Percentiles rank a stretch among this genome's conserved stretches.
Evolutionary conservation across 2,888 invertebrate species (phyloP).

Genomic region (Clivina fossor): DNA sequence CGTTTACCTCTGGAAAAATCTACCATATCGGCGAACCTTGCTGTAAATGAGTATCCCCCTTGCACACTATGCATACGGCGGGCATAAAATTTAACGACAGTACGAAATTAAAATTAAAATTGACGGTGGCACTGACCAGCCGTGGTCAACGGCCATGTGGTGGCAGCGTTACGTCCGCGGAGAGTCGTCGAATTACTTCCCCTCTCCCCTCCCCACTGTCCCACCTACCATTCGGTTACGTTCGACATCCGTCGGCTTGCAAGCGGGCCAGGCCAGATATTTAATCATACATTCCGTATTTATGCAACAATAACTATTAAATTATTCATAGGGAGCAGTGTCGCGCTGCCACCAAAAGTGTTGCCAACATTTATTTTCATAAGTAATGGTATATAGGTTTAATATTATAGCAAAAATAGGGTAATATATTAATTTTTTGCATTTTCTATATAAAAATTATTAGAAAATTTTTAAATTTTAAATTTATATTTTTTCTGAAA

Average conservation of each 20-base stretch:
- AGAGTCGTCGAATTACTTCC: background rate
- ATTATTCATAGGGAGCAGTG: conserved; percentile 29
- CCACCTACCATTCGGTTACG: conserved; percentile 4
- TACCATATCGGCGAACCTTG: conserved; percentile 9
- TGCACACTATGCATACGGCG: conserved; percentile 21
- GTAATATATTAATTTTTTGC: no score
- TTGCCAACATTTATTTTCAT: no score
- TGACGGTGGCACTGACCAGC: conserved; percentile 17
- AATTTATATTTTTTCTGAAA: no score
- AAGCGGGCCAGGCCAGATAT: conserved; percentile 30
- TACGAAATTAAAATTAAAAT: conserved; percentile 33
- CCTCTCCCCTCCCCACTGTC: no score
- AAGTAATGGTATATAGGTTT: no score
- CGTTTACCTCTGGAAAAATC: conserved; percentile 21
- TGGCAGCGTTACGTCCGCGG: background rate
- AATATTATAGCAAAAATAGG: no score
- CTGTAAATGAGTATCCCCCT: conserved; percentile 24
- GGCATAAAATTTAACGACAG: conserved; percentile 32
- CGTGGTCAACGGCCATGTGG: conserved; percentile 7
- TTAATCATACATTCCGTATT: conserved; percentile 34
- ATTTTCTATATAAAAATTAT: no score
- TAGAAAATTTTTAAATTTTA: no score
- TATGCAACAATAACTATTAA: conserved; percentile 34
- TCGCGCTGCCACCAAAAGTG: background rate
- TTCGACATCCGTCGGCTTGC: conserved; percentile 4